Conservation (phyloP, 2,113 vertebrate genomes). For the Semicossyphus pulcher region DNA sequence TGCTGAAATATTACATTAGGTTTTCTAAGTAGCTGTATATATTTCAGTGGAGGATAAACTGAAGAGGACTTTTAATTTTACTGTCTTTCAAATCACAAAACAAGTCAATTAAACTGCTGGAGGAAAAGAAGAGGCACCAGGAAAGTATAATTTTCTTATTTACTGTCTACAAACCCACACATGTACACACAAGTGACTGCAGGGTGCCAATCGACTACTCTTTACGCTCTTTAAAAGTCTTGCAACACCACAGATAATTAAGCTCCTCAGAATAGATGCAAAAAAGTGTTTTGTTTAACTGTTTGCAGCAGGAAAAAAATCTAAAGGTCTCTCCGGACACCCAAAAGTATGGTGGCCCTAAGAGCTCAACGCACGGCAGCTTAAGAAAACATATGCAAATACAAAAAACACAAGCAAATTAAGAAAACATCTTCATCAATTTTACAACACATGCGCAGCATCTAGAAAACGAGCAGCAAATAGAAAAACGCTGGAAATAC, state of each 20-base stretch:
- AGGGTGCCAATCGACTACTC: not conserved
- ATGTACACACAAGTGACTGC: not conserved
- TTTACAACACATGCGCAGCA: too few relatives aligned
- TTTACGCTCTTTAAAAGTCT: not conserved
- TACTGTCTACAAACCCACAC: not conserved
- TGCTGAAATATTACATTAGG: not conserved
- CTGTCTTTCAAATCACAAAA: not conserved
- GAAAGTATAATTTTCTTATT: not conserved
- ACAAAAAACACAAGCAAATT: too few relatives aligned
- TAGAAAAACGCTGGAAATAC: too few relatives aligned
- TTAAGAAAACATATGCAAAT: too few relatives aligned
- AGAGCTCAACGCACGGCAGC: too few relatives aligned
- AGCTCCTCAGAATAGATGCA: not conserved
- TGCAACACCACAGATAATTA: not conserved
- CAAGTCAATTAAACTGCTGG: slow-evolving; percentile 8
- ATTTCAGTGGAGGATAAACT: not conserved
- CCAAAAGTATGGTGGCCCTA: too few relatives aligned
- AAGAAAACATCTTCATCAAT: too few relatives aligned
- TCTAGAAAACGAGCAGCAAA: too few relatives aligned
- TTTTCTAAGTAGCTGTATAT: not conserved
- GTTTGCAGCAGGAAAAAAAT: not conserved
- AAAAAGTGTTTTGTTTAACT: not conserved
- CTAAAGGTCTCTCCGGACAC: not conserved
- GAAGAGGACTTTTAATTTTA: not conserved
- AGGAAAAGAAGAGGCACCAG: not conserved